Base-by-base conservation (phyloP, 2,888 invertebrate genomes). In the Artemia sp. region DNA sequence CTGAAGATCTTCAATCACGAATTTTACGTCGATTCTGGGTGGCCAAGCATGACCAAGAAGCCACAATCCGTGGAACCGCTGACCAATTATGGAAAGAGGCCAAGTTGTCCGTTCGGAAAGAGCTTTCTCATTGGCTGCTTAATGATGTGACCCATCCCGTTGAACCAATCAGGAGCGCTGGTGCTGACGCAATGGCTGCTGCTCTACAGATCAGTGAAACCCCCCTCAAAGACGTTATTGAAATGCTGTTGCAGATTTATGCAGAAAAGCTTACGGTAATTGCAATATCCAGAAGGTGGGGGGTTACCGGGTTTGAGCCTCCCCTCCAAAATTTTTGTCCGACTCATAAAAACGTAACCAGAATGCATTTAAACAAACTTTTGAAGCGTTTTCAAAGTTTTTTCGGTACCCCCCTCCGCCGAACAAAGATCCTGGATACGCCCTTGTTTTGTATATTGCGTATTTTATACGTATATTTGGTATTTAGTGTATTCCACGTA, bases 141-240 rank as follows among this genome's bases (percentile, higher is more conserved):
- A 67, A 73, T n/a, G 77, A 92, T 77, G 82, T 90, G 58, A 86
- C 87, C 74, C 90, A 92, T 79, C 85, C 88, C 0, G 87, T 90
- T 68, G 85, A 88, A 75, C 85, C 87, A 69, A 84, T 95, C 69
- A 89, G 95, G 77, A 84, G 85, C 73, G 87, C 94, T 2, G 88
- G 90, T 0, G 88, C 94, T 0, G 81, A 83, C 72, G 89, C 92
- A 9, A 80, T 95, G 69, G 88, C 90, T 0, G 82, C 84, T 67
- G 81, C 89, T 1, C 79, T 89, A 51, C 78, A 79, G 64, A 78
- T 81, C 10, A 82, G 86, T 74, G 77, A 79, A 0, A 77, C 80
- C 5, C 76, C 84, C 69, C 81, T 85, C 66, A 79, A 82, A 70
- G 75, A 76, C 2, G 84, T 86, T 72, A 78, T 92, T 70, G 81